These are phyloP conservation scores for Daubentonia madagascariensis DNA, from an alignment of 2,113 vertebrate genomes.

Conservation along the genomic window DNA sequence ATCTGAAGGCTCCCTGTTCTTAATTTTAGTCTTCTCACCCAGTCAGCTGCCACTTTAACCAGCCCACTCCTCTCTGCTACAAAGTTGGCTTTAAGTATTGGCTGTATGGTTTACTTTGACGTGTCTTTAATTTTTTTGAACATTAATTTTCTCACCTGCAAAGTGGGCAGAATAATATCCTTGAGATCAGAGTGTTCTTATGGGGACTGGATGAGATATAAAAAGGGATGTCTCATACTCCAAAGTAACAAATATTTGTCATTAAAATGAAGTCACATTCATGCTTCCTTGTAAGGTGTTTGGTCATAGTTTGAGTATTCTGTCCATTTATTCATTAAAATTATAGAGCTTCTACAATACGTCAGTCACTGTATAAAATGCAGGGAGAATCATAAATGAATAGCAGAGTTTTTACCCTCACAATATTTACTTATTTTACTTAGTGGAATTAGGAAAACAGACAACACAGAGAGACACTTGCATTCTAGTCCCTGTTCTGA, in stretches of 20 bases:
- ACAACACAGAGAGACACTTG: not conserved
- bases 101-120: not conserved
- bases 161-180: not conserved
- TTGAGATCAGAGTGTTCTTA: not conserved
- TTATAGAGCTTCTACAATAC: not conserved
- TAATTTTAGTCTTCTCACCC: not conserved
- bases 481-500: not conserved
- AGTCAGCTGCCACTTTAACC: accelerated
- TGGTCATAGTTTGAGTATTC: not conserved
- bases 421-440: not conserved
- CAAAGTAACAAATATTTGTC: not conserved
- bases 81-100: not conserved
- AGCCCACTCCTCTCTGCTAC: accelerated
- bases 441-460: not conserved
- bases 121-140: not conserved
- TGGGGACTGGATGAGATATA: not conserved
- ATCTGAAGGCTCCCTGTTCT: not conserved
- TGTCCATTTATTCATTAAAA: not conserved
- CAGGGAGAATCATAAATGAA: not conserved
- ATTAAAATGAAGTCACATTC: not conserved
- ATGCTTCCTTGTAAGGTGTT: not conserved
- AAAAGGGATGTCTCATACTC: not conserved
- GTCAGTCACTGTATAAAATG: not conserved
- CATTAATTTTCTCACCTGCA: not conserved
- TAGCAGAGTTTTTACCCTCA: not conserved